Evolutionary conservation across 2,113 vertebrate genomes (phyloP), one percentile per base, ranked within the genome.

Genomic region (Aramus guarauna): DNA sequence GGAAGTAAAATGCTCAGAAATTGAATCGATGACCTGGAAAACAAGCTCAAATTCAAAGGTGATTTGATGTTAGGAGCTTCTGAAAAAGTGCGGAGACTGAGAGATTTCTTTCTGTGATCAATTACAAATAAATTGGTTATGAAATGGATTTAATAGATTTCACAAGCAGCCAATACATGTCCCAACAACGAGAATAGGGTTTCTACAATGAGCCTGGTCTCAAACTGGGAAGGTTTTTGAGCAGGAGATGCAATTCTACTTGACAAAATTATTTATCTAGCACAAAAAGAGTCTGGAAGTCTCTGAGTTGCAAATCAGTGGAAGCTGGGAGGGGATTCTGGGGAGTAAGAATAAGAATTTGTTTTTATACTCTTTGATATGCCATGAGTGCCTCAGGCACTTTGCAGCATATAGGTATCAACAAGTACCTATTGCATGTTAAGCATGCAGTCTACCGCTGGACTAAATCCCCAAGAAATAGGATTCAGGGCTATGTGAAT

Each of bases 1-100:
- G 90, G 95, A 94, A 92, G 59, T 32, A 84, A 93, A 93, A 88
- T 90, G 59, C 64, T 91, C 41, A 90, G 80, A 78, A 96, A 92
- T 59, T 1, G 81, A 83, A 95, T 67, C 58, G 4, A 69, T 92
- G 87, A 92, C 88, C 88, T 86, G 24, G 77, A 97, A 98, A 97
- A 97, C 41, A 85, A 92, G 39, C 41, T 96, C 48, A 76, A 30
- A 89, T 93, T 94, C 63, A 58, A 56, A 90, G 81, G 79, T 74
- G 68, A 59, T 75, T 90, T 55, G 27, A 76, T 90, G 36, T 92
- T 95, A 75, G 60, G 59, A 93, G 85, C 62, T 93, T 96, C 89
- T 79, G 90, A 81, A 87, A 75, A 95, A 87, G 45, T 48, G 17
- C 41, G 64, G 20, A 58, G 30, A 55, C 59, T 66, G 62, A 93